Base-by-base conservation (phyloP, 2,113 vertebrate species). In the Anseranas semipalmata region DNA sequence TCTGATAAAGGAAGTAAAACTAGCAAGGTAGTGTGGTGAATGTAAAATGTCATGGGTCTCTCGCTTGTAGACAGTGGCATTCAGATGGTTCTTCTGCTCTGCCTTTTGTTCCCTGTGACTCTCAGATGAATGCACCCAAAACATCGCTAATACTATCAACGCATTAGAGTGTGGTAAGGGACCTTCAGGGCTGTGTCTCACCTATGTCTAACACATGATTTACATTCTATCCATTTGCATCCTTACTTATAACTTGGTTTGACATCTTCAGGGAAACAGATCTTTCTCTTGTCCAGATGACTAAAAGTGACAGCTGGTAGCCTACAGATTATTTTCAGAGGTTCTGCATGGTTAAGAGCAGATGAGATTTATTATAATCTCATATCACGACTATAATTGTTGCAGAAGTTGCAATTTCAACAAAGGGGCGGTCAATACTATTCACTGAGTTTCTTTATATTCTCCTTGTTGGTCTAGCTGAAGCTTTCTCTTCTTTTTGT, bases 181-280 rank as follows among this genome's bases (percentile, higher is more conserved):
- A 43, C 76, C 93, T 95, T 85, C 56, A 1, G 89, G 95, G 89
- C 86, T 92, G 68, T 77, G 43, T 94, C 80, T 92, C 94, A 94
- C 87, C 60, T 81, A 37, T 50, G 60, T 55, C 65, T 94, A 78
- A 60, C 58, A 62, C 22, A 24, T 79, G 90, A 13, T 55, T 66
- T 48, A 65, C 71, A 7, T 89, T 92, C 46, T 84, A 71, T 56
- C 33, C 16, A 3, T 95, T 89, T 90, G 60, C 60, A 59, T 95
- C 60, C 52, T 74, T 89, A 33, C 37, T 84, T 90, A 32, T 56
- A 90, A 92, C 78, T 90, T 76, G 45, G 79, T 93, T 79, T 94
- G 95, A 93, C 94, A 73, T 92, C 43, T 90, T 82, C 35, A 87
- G 73, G 73, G 39, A 68, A 95, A 32, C 65, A 74, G 70, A 53